Evolutionary conservation across 1,140 invertebrate species (phyloP), one percentile per base, ranked within the genome.

Genomic region (Aphis craccivora): DNA sequence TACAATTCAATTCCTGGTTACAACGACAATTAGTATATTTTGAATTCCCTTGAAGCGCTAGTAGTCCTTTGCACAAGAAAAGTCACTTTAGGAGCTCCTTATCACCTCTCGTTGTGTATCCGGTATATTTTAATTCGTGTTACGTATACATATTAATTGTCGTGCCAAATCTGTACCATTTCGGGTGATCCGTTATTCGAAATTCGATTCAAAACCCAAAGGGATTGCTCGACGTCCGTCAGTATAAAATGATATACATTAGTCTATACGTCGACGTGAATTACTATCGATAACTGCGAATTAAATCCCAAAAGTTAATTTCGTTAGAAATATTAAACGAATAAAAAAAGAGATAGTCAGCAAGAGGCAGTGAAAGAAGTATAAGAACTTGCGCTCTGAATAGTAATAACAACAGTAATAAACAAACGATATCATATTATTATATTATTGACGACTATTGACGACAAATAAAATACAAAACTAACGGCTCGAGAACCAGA

Each of bases 281-380:
- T 76, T 76, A n/a, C n/a, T 76, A 7, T 35, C 30, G 14, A 67
- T 67, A 67, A 67, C 60, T 30, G 14, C 4, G 14, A n/a, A 76
- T 76, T 76, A 76, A 76, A 76, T 76, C 60, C 11, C 4, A 20
- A 76, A 76, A 76, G 30, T n/a, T 76, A 18, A 76, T 76, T n/a
- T 76, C n/a, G 60, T 76, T 76, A n/a, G n/a, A 76, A 76, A 76
- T n/a, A 76, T 76, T 76, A 76, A 76, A 76, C 30, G 60, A n/a
- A 51, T 51, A 51, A 20, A 51, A 51, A 51, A 14, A 18, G 3
- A 51, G 18, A n/a, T n/a, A 51, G 14, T 51, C 48, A 51, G 48
- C 14, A 8, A 30, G 55, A 30, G 30, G 14, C 25, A 67, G 1
- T 14, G 60, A 37, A 25, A 22, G 3, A 30, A 18, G 11, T 76